These are phyloP conservation scores for Heliconius himera DNA, from an alignment of 1,140 invertebrate genomes.

Conservation along the genomic window DNA sequence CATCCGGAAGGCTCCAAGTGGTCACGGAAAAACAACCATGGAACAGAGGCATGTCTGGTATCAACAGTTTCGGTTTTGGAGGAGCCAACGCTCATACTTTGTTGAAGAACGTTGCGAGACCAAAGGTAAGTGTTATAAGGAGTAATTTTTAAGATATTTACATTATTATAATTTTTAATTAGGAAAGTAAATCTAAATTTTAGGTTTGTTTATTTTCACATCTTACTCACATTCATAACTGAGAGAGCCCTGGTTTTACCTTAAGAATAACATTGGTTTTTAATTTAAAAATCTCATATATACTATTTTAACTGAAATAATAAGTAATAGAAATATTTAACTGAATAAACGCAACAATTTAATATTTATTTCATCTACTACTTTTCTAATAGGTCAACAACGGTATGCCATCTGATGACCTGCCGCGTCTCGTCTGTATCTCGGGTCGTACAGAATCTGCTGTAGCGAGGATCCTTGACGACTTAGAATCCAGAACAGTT, in stretches of 20 bases:
- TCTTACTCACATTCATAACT: too few relatives aligned
- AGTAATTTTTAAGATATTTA: neutral
- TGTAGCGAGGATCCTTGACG: slow-evolving; percentile 85
- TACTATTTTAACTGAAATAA: too few relatives aligned
- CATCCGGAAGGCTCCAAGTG: slow-evolving; percentile 87
- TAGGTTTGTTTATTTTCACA: too few relatives aligned
- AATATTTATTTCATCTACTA: too few relatives aligned
- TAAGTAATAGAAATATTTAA: too few relatives aligned
- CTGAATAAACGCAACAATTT: too few relatives aligned
- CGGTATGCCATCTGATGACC: slow-evolving; percentile 77
- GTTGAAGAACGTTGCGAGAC: slow-evolving; percentile 82
- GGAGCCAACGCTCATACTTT: slow-evolving; percentile 91
- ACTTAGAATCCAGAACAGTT: slow-evolving; percentile 82
- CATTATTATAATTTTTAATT: too few relatives aligned
- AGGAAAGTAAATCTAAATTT: too few relatives aligned
- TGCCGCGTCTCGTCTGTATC: slow-evolving; percentile 82
- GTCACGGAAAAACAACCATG: slow-evolving; percentile 86
- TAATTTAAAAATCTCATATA: too few relatives aligned
- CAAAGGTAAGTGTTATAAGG: slow-evolving; percentile 61
- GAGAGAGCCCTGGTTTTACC: too few relatives aligned
- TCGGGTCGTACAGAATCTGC: slow-evolving; percentile 85
- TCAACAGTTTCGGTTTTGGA: slow-evolving; percentile 95
- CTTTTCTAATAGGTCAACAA: slow-evolving; percentile 65
- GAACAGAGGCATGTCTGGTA: slow-evolving; percentile 83
- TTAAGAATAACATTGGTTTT: too few relatives aligned